Evolutionary conservation across 2,113 vertebrate genomes (phyloP), one percentile per base, ranked within the genome.

Genomic region (Lipophrys pholis): DNA sequence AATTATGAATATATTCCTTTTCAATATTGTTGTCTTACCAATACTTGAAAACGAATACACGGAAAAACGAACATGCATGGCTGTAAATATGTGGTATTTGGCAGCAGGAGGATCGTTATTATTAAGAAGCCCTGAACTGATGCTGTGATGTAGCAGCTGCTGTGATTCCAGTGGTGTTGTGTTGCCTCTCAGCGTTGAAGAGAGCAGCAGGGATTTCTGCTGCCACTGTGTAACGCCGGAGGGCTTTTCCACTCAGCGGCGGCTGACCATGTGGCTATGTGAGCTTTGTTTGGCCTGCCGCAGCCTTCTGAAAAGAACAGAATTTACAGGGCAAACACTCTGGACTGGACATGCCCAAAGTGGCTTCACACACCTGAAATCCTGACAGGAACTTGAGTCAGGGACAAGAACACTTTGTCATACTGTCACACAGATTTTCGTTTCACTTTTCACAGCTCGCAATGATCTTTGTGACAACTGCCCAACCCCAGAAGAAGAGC

Each of bases 161-260:
- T 83, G 54, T 41, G 67, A 60, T 70, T 80, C 61, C 63, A 62
- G 58, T 2, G 15, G 53, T 60, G 63, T 49, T 76, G 66, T 68
- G 71, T 68, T 81, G 74, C 77, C 55, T 76, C 65, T 80, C 17
- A 15, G 61, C 48, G 71, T 65, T 59, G 42, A 60, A 76, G 76
- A 15, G 75, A 77, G 41, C 86, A 78, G 76, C 48, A 51, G 73
- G 73, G 73, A 74, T 85, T 72, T 81, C 6, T 35, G 76, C 57
- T 11, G 53, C 70, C 61, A 58, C 67, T 0, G 8, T 82, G 78
- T 88, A 58, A 42, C 10, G 73, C 84, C 56, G 0, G 73, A 76
- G 76, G 88, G 78, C 71, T 78, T 84, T 86, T 89, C 85, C 78
- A 77, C 76, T 76, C 65, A 49, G 57, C 55, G n/a, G 15, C 21